Conservation (phyloP, 2,113 vertebrate species). For the Prunella fulvescens region DNA sequence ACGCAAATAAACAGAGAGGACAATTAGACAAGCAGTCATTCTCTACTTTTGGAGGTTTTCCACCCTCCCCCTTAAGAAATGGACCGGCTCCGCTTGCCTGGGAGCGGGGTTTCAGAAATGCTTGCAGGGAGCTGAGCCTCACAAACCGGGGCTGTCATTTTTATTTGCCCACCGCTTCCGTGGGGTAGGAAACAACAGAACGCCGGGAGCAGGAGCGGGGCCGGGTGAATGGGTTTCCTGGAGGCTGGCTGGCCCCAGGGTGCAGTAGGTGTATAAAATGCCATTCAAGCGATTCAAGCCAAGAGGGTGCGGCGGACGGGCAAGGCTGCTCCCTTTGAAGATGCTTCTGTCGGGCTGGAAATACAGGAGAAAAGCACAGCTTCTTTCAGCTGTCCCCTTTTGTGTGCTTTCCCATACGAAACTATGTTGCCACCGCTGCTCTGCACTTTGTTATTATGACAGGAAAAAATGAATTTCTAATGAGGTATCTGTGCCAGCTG, state of each 20-base stretch:
- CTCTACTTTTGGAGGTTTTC: not conserved
- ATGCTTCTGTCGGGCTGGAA: slow-evolving; percentile 66
- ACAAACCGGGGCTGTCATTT: not conserved
- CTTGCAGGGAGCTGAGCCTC: not conserved
- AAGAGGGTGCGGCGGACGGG: slow-evolving; percentile 4
- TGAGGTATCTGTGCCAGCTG: slow-evolving; percentile 79
- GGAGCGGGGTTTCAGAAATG: not conserved
- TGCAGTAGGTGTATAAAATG: not conserved
- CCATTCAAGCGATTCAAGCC: slow-evolving; percentile 43
- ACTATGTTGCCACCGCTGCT: slow-evolving; percentile 63
- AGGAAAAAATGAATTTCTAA: slow-evolving; percentile 85
- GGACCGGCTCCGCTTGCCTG: not conserved
- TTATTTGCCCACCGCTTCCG: not conserved
- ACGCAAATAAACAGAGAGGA: not conserved
- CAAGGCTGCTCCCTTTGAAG: slow-evolving; percentile 73
- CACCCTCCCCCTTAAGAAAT: not conserved
- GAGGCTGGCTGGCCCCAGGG: not conserved
- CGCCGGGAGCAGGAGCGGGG: not conserved
- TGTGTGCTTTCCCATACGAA: slow-evolving; percentile 81
- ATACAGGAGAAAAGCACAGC: slow-evolving; percentile 78
- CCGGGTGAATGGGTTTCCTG: slow-evolving; percentile 23
- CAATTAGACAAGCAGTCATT: not conserved
- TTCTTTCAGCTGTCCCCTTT: slow-evolving; percentile 79
- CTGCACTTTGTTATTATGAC: slow-evolving; percentile 81
- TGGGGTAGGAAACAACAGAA: slow-evolving; percentile 4